Evolutionary conservation across 2,113 vertebrate genomes (phyloP).

Genomic region (Oreochromis tanganicae): DNA sequence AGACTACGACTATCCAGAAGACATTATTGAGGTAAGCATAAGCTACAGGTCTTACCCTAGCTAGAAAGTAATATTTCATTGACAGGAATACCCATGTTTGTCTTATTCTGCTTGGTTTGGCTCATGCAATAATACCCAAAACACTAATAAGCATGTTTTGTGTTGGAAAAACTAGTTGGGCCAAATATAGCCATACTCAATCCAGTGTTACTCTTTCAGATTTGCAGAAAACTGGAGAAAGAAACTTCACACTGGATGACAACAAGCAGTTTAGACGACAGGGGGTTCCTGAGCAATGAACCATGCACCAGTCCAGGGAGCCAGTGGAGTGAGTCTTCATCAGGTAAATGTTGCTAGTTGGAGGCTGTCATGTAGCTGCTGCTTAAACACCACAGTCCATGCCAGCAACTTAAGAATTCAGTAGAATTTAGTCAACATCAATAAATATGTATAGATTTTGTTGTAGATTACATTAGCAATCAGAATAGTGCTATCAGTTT

Average conservation of each 20-base stretch:
- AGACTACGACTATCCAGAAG: slow-evolving; percentile 27
- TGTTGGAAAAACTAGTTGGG: neutral
- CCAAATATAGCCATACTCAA: slow-evolving; percentile 31
- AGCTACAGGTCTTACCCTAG: neutral
- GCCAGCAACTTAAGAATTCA: neutral
- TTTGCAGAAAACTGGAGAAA: slow-evolving; percentile 65
- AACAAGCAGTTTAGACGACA: slow-evolving; percentile 15
- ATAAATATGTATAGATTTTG: neutral
- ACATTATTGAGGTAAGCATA: slow-evolving; percentile 68
- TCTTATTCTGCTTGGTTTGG: slow-evolving; percentile 25
- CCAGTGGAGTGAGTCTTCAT: slow-evolving; percentile 66
- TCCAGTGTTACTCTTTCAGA: slow-evolving; percentile 61
- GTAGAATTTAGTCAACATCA: neutral
- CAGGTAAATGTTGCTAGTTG: slow-evolving; percentile 64
- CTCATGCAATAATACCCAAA: neutral
- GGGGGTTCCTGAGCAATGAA: slow-evolving; percentile 68
- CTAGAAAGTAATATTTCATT: slow-evolving; percentile 54
- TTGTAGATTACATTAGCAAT: neutral
- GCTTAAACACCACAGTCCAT: neutral
- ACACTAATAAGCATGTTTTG: neutral
- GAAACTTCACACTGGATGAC: slow-evolving; percentile 29
- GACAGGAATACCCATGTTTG: slow-evolving; percentile 58
- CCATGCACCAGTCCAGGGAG: slow-evolving; percentile 63
- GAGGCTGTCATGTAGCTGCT: neutral
- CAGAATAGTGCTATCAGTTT: neutral